Conservation (phyloP, 2,113 vertebrate species). For the Mormyrus iriodes region DNA sequence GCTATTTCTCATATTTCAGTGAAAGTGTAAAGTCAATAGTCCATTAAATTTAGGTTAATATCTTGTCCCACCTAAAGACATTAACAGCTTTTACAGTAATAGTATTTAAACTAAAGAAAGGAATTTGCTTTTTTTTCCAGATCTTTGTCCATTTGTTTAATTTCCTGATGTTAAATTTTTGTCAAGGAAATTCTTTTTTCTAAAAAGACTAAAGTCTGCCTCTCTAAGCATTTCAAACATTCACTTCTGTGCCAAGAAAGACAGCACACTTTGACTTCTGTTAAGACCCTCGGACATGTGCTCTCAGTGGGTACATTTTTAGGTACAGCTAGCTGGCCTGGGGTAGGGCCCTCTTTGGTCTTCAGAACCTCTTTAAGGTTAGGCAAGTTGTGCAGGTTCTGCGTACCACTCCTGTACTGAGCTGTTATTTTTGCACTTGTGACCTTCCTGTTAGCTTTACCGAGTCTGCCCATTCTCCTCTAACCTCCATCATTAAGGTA, state of each 20-base stretch:
- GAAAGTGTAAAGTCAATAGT: constrained; percentile 11
- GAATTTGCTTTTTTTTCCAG: background rate
- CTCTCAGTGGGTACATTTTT: background rate
- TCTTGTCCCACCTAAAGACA: background rate
- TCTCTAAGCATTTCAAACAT: background rate
- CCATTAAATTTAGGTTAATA: background rate
- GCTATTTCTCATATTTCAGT: background rate
- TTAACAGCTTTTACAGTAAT: background rate
- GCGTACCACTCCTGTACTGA: background rate
- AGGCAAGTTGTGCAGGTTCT: background rate
- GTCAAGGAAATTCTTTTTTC: background rate
- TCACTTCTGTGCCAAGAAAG: background rate
- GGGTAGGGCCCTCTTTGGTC: background rate
- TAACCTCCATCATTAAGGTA: background rate
- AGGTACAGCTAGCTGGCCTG: background rate
- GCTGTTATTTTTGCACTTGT: background rate
- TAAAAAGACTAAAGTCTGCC: background rate
- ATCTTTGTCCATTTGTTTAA: background rate
- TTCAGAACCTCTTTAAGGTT: background rate
- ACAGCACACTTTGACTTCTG: background rate
- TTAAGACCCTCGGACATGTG: background rate
- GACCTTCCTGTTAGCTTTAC: background rate
- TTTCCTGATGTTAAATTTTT: background rate
- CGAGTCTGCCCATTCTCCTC: background rate
- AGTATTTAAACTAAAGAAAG: constrained; percentile 9